phyloP scores from a whole-genome alignment of 2,888 invertebrate genomes.

The Drosophila parthenogenetica region DNA sequence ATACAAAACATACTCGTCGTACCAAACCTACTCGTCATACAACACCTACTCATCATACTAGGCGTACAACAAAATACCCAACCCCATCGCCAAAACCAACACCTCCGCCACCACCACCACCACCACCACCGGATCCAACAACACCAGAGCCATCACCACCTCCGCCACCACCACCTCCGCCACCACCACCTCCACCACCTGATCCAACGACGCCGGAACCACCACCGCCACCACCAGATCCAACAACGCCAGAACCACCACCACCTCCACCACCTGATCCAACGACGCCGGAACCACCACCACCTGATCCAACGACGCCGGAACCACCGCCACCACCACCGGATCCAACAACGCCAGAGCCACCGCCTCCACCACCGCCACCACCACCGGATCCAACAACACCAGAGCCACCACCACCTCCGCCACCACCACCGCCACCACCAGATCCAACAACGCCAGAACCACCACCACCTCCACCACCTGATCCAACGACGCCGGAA shows the following conservation, averaged over 20 bases:
- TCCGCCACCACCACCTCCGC: not conserved
- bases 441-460: not conserved
- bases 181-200: constrained; percentile 3
- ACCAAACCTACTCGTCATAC: too few relatives aligned
- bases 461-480: constrained; percentile 1
- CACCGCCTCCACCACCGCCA: constrained; percentile 4
- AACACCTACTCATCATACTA: too few relatives aligned
- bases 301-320: too few relatives aligned
- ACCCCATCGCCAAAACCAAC: not conserved
- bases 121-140: not conserved
- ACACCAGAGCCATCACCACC: constrained; percentile 1
- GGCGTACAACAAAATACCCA: too few relatives aligned
- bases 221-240: too few relatives aligned
- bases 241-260: too few relatives aligned
- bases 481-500: not conserved
- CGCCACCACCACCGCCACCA: too few relatives aligned
- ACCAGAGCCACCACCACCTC: not conserved
- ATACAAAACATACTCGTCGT: too few relatives aligned
- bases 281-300: not conserved
- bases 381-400: constrained; percentile 4
- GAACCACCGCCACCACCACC: not conserved
- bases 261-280: not conserved
- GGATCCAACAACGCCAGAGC: not conserved
- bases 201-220: not conserved
- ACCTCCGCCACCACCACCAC: not conserved